Evolutionary conservation across 2,797 vertebrate genomes (phyloP), one percentile per base, ranked within the genome.

Genomic region (Enteromius thamalakanensis): DNA sequence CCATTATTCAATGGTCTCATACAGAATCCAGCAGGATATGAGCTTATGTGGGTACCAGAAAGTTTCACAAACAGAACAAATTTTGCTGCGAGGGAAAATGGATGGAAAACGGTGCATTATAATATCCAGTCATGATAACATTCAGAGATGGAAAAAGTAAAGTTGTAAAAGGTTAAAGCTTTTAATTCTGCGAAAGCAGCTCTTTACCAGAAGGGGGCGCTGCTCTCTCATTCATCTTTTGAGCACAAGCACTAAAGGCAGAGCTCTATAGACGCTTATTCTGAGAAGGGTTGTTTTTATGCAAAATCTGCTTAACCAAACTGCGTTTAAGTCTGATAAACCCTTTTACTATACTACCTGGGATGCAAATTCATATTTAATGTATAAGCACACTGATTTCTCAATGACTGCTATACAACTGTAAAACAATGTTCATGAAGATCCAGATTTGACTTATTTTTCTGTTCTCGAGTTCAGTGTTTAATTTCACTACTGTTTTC

Each of bases 181-280:
- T 70, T 60, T 0, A 14, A 14, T 5, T 55, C 14, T 49, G 53
- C 6, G n/a, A 6, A 17, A 60, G 32, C 23, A 55, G 2, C 3
- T 47, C 53, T 53, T 55, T 76, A 90, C 93, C 94, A 94, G 91
- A 89, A 94, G 94, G 91, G 93, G 93, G 76, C 90, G 92, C 93
- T 94, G 88, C 89, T 91, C 84, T 89, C 92, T 92, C 84, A 93
- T 81, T 90, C 86, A 91, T 92, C 12, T n/a, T n/a, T 15, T 65
- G 58, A 15, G 29, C 26, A 70, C 72, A 67, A 65, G 7, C n/a
- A 23, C 26, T 34, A 2, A 3, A 21, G 60, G 34, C 21, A n/a
- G 75, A 37, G 32, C 58, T 29, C 6, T 37, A 67, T 37, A 53
- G n/a, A 21, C 17, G 32, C 17, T 62, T 23, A 62, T 62, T 14